phyloP scores from a whole-genome alignment of 2,797 vertebrate genomes.

The Anabacerthia variegaticeps region DNA sequence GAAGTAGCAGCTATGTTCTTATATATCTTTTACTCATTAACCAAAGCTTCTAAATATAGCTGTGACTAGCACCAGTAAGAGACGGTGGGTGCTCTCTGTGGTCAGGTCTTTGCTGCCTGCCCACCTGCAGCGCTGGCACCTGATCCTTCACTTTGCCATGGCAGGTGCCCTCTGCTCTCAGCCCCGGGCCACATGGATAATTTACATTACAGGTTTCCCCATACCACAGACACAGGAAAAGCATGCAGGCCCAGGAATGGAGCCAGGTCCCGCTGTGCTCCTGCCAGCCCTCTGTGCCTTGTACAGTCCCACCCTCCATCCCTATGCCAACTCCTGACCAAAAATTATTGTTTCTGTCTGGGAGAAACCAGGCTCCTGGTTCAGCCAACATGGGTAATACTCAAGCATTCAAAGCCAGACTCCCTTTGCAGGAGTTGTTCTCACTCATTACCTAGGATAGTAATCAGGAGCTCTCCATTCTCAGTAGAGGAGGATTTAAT shows the following conservation, averaged over 20 bases:
- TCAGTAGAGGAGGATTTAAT: background rate
- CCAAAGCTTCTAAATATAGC: constrained; percentile 17
- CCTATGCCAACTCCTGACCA: background rate
- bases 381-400: background rate
- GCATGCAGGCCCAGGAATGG: background rate
- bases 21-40: constrained; percentile 16
- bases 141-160: background rate
- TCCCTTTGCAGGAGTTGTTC: background rate
- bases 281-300: background rate
- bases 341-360: accelerated
- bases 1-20: constrained; percentile 1
- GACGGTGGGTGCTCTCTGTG: background rate
- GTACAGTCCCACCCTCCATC: background rate
- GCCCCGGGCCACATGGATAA: accelerated
- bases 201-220: background rate
- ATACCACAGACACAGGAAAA: background rate
- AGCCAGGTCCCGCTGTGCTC: background rate
- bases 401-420: background rate
- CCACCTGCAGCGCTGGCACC: background rate
- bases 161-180: background rate
- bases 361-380: background rate
- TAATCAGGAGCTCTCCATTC: background rate
- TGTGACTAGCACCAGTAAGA: background rate
- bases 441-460: background rate
- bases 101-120: background rate